Percentiles rank a stretch among this genome's conserved stretches.
Evolutionary conservation across 2,797 vertebrate species (phyloP).

Genomic region (Acipenser ruthenus): DNA sequence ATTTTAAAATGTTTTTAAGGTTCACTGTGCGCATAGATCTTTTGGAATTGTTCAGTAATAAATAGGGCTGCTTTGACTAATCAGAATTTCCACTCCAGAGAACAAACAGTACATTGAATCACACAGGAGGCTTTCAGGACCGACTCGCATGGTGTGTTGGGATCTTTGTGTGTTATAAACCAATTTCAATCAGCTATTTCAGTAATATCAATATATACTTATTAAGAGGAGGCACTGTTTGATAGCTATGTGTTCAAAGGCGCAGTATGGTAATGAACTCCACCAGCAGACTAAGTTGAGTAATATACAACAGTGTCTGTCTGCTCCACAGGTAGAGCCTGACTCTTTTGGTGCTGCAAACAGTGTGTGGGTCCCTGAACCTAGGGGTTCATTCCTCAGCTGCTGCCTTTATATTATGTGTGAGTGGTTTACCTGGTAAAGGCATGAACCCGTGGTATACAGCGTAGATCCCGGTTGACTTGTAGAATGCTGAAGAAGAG

Average conservation of each 20-base stretch:
- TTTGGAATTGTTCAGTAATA: constrained; percentile 52
- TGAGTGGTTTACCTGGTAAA: too few species aligned
- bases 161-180: constrained; percentile 24
- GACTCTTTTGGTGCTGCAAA: too few species aligned
- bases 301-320: too few species aligned
- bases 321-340: too few species aligned
- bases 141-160: constrained; percentile 11
- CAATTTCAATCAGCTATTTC: constrained; percentile 16
- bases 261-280: not conserved
- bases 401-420: too few species aligned
- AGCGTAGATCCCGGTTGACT: too few species aligned
- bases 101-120: constrained; percentile 15
- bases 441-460: too few species aligned
- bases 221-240: constrained; percentile 20
- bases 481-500: too few species aligned
- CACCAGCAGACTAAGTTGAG: too few species aligned
- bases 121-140: constrained; percentile 2
- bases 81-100: constrained; percentile 26
- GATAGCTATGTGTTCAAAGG: not conserved
- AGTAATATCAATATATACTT: constrained; percentile 31
- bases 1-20: constrained; percentile 64
- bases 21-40: constrained; percentile 46
- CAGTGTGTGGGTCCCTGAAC: too few species aligned
- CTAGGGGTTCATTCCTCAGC: too few species aligned
- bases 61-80: constrained; percentile 47